phyloP scores from a whole-genome alignment of 2,113 vertebrate genomes.

The Ochotona curzoniae region DNA sequence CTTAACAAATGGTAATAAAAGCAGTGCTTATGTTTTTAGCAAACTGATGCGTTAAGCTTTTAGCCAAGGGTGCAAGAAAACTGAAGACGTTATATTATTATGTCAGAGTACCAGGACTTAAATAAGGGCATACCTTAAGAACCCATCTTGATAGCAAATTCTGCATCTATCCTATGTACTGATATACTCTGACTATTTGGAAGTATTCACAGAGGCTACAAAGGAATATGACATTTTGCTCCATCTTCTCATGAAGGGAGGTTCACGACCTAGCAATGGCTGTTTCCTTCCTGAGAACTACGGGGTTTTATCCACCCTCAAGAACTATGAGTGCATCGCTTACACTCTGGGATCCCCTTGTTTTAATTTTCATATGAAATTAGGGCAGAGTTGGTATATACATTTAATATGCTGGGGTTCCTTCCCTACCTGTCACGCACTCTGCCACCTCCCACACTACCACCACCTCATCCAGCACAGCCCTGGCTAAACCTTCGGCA shows the following conservation, averaged over 20 bases:
- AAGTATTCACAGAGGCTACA: slow-evolving; percentile 3
- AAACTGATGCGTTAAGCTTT: neutral
- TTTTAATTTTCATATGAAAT: neutral
- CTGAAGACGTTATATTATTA: neutral
- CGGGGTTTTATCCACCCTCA: slow-evolving; percentile 23
- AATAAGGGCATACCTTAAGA: neutral
- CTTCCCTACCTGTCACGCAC: neutral
- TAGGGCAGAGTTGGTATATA: neutral
- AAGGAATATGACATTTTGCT: neutral
- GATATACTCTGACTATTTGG: neutral
- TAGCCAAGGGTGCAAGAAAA: neutral
- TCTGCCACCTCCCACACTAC: neutral
- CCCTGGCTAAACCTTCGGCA: neutral
- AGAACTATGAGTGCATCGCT: slow-evolving; percentile 16
- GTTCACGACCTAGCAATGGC: neutral
- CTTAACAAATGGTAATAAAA: neutral
- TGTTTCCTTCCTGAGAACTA: neutral
- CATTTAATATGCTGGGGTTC: too few relatives aligned
- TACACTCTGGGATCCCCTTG: neutral
- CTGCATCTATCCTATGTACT: neutral
- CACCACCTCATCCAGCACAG: neutral
- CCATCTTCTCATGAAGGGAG: rapidly evolving
- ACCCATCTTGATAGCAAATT: neutral
- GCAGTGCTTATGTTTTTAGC: neutral
- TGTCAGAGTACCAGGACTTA: neutral